Conservation (phyloP, 1,140 invertebrate species). For the Hyles euphorbiae region DNA sequence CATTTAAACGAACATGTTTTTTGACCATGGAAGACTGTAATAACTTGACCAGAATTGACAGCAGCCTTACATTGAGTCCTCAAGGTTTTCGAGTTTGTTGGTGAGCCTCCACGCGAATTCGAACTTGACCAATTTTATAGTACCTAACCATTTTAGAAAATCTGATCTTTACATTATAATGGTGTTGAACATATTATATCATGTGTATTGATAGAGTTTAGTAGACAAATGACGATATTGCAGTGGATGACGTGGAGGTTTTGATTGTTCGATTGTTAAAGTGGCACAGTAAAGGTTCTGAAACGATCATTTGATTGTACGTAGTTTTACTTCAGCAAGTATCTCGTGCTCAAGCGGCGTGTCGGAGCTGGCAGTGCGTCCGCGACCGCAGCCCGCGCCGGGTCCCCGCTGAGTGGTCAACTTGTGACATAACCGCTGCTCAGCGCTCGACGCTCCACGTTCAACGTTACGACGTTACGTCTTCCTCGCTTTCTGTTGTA, state of each 20-base stretch:
- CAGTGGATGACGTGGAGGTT: constrained; percentile 24
- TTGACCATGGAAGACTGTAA: constrained; percentile 17
- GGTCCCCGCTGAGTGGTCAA: constrained; percentile 17
- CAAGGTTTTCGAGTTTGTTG: constrained; percentile 29
- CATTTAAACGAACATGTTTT: constrained; percentile 1
- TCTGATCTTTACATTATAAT: too few species aligned
- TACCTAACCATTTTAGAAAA: too few species aligned
- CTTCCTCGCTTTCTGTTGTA: constrained; percentile 7
- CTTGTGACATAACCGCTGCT: constrained; percentile 9
- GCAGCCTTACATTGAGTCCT: constrained; percentile 14
- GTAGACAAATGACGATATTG: constrained; percentile 4
- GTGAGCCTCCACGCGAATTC: constrained; percentile 18
- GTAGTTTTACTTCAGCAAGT: constrained; percentile 32
- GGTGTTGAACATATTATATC: background rate
- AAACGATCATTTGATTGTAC: constrained; percentile 37
- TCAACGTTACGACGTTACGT: background rate
- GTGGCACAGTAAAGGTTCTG: constrained; percentile 27
- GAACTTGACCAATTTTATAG: too few species aligned
- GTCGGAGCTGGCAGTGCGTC: constrained; percentile 44
- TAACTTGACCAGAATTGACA: constrained; percentile 20
- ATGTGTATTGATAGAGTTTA: constrained; percentile 3
- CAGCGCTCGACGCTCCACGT: too few species aligned
- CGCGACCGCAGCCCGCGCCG: constrained; percentile 54
- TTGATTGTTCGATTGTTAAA: constrained; percentile 34
- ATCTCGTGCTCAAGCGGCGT: constrained; percentile 32